Base-by-base conservation (phyloP, 2,113 vertebrate genomes). In the Cnemophilus loriae region DNA sequence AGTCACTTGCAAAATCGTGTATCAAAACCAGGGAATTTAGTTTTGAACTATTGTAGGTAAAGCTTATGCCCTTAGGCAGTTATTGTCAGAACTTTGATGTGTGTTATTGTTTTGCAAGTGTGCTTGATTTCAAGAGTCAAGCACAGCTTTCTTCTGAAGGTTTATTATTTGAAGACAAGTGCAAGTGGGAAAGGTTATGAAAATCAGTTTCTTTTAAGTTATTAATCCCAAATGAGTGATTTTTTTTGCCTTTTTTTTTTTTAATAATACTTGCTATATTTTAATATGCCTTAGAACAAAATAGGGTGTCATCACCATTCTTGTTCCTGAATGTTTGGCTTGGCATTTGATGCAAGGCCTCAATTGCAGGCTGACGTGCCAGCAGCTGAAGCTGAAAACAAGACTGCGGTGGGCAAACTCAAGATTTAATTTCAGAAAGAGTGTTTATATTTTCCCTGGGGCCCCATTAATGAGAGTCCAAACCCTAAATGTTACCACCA, bases 391-490 rank as follows among this genome's bases (percentile, higher is more conserved):
- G 91, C 93, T 90, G 88, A 97, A 97, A 97, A 96, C 94, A 95
- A 96, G 95, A 94, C 92, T 95, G 96, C 39, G 92, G 95, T 96
- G 95, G 91, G 95, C 90, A 96, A 90, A 89, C 87, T 89, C 89
- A 74, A 97, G 96, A 95, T 92, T 93, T 94, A 82, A 94, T 94
- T 96, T 98, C 91, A 91, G 87, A 95, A 96, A 71, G 79, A 81
- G 84, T 94, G 95, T 96, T 97, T 97, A 94, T 97, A 49, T 98
- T 97, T 97, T 97, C 97, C 96, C 96, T 96, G 89, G 93, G 90
- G 95, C 87, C 93, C 93, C 83, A 84, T 97, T 97, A 97, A 92
- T 92, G 73, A 95, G 90, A 91, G 81, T 82, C 80, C 89, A 95
- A 97, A 87, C 82, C 97, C 91, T 88, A 81, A 94, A 87, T 94